Evolutionary conservation across 2,888 invertebrate genomes (phyloP).

Genomic region (Taphrorychus bicolor): DNA sequence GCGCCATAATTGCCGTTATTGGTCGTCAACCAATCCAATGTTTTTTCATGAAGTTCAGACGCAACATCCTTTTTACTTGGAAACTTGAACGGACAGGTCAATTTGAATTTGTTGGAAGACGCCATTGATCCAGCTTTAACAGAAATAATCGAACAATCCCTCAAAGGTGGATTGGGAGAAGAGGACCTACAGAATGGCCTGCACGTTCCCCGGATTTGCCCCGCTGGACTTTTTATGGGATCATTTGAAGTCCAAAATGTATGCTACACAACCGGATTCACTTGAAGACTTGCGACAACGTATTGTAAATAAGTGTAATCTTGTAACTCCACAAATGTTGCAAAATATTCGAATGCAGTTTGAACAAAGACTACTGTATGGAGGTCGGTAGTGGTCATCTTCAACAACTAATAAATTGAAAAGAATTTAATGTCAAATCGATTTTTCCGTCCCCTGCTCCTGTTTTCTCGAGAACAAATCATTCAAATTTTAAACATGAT

Average conservation of each 20-base stretch:
- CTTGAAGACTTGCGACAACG: not conserved
- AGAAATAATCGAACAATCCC: not conserved
- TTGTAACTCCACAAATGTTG: not conserved
- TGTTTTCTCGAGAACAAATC: no score
- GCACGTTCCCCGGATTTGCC: not conserved
- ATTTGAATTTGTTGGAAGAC: not conserved
- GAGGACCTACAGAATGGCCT: not conserved
- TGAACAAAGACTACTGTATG: conserved; percentile 1
- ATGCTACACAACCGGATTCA: not conserved
- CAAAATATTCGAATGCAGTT: not conserved
- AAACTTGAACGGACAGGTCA: not conserved
- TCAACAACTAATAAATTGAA: conserved; percentile 9
- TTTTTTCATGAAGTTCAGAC: not conserved
- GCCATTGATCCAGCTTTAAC: not conserved
- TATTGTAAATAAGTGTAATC: not conserved
- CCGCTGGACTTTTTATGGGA: not conserved
- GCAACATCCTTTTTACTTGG: not conserved
- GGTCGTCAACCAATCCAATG: not conserved
- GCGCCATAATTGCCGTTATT: not conserved
- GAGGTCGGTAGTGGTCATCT: conserved; percentile 7
- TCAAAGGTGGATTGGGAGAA: not conserved
- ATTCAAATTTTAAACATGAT: no score
- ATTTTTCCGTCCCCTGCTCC: no score
- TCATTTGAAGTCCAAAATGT: not conserved
- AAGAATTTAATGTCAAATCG: not conserved